These are phyloP conservation scores for Sebastes hubbsi DNA, from an alignment of 2,797 vertebrate species.

Conservation along the genomic window DNA sequence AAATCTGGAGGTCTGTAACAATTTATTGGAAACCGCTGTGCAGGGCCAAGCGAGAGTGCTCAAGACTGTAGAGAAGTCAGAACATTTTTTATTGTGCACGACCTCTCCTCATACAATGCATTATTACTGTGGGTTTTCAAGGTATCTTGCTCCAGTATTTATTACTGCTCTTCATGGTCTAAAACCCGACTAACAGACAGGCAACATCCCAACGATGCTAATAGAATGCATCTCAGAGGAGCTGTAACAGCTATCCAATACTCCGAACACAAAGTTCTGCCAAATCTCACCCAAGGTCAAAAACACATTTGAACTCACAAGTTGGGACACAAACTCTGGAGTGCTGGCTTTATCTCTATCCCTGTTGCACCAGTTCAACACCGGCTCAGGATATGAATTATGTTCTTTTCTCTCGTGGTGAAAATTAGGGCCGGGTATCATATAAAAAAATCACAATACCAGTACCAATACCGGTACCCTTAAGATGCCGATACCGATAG, in stretches of 20 bases:
- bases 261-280: slow-evolving; percentile 54
- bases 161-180: slow-evolving; percentile 38
- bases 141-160: background rate
- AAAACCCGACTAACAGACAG: slow-evolving; percentile 26
- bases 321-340: slow-evolving; percentile 43
- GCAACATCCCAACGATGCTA: slow-evolving; percentile 22
- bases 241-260: slow-evolving; percentile 42
- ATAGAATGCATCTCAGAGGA: slow-evolving; percentile 29
- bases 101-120: slow-evolving; percentile 30
- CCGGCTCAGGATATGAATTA: background rate
- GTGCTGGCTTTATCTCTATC: slow-evolving; percentile 37
- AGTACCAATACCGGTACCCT: no score
- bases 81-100: background rate
- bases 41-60: background rate
- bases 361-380: slow-evolving; percentile 16
- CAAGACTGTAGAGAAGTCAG: background rate
- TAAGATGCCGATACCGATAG: rapidly evolving
- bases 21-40: slow-evolving; percentile 29
- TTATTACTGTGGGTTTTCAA: slow-evolving; percentile 14
- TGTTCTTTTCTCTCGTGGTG: slow-evolving; percentile 3
- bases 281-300: slow-evolving; percentile 69
- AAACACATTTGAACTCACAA: slow-evolving; percentile 44
- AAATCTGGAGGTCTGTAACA: slow-evolving; percentile 12
- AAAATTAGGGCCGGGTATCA: background rate
- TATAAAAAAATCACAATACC: rapidly evolving